phyloP scores from a whole-genome alignment of 1,140 invertebrate genomes.

The Spodoptera frugiperda region DNA sequence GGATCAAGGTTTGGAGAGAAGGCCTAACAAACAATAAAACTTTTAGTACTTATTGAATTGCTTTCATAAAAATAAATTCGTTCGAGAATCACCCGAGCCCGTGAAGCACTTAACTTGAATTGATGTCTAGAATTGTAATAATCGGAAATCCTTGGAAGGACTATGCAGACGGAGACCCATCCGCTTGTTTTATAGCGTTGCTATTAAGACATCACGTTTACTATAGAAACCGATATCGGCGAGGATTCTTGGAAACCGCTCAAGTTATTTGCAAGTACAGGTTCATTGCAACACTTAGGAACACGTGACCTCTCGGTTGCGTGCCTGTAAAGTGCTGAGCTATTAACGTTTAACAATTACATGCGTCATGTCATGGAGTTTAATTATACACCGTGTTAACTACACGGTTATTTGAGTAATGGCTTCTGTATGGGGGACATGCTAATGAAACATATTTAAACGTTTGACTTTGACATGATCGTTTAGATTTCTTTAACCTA shows the following conservation, averaged over 20 bases:
- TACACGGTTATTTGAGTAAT: slow-evolving; percentile 6
- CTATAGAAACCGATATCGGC: not conserved
- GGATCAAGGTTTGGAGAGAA: not conserved
- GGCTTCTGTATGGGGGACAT: slow-evolving; percentile 14
- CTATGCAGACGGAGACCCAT: not conserved
- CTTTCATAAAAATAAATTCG: not conserved
- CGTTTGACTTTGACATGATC: too few relatives aligned
- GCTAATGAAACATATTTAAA: not conserved
- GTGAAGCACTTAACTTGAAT: not conserved
- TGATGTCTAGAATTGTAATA: slow-evolving; percentile 3
- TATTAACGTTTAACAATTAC: slow-evolving; percentile 40
- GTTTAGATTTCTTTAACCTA: too few relatives aligned
- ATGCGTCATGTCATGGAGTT: slow-evolving; percentile 16
- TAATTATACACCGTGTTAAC: slow-evolving; percentile 27
- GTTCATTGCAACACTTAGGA: slow-evolving; percentile 30
- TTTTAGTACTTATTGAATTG: slow-evolving; percentile 7
- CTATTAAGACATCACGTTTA: not conserved
- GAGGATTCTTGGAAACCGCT: not conserved
- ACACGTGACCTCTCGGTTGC: slow-evolving; percentile 30
- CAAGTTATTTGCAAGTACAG: slow-evolving; percentile 7
- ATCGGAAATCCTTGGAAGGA: not conserved
- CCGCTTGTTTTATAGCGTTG: not conserved
- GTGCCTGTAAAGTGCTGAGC: slow-evolving; percentile 17
- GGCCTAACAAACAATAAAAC: not conserved
- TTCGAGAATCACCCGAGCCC: not conserved